Percentiles rank a stretch among this genome's conserved stretches.
Conservation (phyloP, 2,797 vertebrate species). For the Rhabdomys pumilio region DNA sequence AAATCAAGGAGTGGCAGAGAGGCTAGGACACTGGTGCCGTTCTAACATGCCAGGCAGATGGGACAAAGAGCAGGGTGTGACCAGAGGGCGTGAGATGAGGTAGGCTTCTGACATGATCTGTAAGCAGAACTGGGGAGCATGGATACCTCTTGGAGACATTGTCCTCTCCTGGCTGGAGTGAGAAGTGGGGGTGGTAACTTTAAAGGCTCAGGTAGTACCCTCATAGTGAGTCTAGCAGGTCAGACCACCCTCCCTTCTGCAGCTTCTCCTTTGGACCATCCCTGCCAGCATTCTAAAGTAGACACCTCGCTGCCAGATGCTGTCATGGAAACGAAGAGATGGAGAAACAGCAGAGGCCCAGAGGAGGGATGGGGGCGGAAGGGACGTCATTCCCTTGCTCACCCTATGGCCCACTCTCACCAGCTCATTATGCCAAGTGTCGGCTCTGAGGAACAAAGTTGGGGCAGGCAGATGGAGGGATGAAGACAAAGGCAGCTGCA, state of each 20-base stretch:
- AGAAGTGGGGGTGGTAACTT: not conserved
- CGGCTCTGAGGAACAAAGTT: not conserved
- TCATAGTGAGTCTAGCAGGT: not conserved
- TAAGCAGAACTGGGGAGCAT: not conserved
- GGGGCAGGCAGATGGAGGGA: not conserved
- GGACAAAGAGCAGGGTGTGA: not conserved
- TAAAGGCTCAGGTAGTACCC: not conserved
- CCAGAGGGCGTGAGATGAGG: not conserved
- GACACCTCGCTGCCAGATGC: constrained; percentile 45
- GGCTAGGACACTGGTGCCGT: not conserved
- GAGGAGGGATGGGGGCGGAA: constrained; percentile 3
- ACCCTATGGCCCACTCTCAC: not conserved
- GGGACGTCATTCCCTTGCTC: not conserved
- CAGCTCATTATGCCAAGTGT: not conserved
- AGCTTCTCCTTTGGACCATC: not conserved
- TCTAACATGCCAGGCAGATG: not conserved
- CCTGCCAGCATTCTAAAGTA: constrained; percentile 63
- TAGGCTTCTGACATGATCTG: not conserved
- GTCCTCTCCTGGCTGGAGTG: not conserved
- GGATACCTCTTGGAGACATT: not conserved
- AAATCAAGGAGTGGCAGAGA: too few species aligned
- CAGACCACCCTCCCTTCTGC: not conserved
- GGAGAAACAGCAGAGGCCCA: constrained; percentile 30
- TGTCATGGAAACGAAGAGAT: constrained; percentile 83
- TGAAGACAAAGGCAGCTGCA: not conserved